Base-by-base conservation (phyloP, 1,140 invertebrate genomes). In the Latrodectus geometricus region DNA sequence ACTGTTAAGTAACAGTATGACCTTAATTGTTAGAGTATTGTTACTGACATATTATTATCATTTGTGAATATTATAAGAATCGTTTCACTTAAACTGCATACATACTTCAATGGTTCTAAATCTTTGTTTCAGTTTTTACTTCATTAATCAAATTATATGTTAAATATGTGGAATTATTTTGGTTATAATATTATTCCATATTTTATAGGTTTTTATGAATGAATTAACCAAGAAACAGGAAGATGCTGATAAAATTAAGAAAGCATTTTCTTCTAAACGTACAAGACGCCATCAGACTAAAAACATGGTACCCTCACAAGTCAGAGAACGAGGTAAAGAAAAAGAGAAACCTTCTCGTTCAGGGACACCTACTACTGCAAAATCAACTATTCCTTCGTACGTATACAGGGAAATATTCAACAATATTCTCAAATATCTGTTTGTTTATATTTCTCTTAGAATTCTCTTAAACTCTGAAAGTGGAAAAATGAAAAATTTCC, bases 181-280 rank as follows among this genome's bases (percentile, higher is more conserved):
- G 35, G 5, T 35, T 35, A 1, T 35, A 35, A 35, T 35, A 35
- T 35, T 35, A 35, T 35, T 35, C 35, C 35, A 74, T 50, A 14
- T 20, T 35, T 70, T 69, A 15, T 70, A 88, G 87, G 15, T 21
- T 70, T 95, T 97, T 88, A 98, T 97, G 96, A 96, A 97, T 89
- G 96, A 96, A 89, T 96, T 96, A 14, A 94, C 96, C 88, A 95
- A 94, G 89, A 91, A 96, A 75, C 96, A 97, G 90, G 93, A 93
- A 70, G 97, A 97, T 90, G 95, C 97, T n/a, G 96, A 97, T 90
- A 93, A 95, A 9, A 95, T 97, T 12, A 87, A 88, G 14, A 89
- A 89, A 72, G 81, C 88, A 21, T 89, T 88, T 79, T 85, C 88
- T 75, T 85, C 76, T n/a, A 89, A 88, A 21, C 66, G 82, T 17